Evolutionary conservation across 2,113 vertebrate genomes (phyloP).

Genomic region (Cygnus atratus): DNA sequence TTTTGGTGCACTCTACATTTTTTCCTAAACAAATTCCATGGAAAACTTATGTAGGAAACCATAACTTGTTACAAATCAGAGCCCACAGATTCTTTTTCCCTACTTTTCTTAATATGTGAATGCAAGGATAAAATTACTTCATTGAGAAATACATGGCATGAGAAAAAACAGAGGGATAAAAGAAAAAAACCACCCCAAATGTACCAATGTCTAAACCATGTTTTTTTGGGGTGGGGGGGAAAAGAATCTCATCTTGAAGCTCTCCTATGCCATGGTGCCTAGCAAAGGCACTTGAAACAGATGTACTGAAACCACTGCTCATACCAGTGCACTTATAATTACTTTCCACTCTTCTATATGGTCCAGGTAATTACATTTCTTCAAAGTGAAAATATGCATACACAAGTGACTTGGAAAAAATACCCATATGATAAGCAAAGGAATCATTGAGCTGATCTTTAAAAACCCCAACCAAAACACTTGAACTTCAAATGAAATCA

Average conservation of each 20-base stretch:
- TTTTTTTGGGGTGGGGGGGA: neutral
- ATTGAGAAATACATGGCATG: slow-evolving; percentile 43
- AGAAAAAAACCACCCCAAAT: neutral
- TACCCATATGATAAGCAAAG: neutral
- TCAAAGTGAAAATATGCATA: neutral
- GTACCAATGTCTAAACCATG: neutral
- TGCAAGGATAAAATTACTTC: slow-evolving; percentile 50
- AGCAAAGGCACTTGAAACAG: neutral
- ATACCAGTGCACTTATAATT: neutral
- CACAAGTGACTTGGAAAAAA: neutral
- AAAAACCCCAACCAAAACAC: neutral
- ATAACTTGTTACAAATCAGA: slow-evolving; percentile 68
- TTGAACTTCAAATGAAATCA: neutral
- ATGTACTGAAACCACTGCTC: neutral
- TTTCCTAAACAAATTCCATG: slow-evolving; percentile 75
- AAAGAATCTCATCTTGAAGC: neutral
- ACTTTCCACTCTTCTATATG: neutral
- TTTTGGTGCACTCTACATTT: slow-evolving; percentile 72
- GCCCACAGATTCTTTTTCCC: slow-evolving; percentile 62
- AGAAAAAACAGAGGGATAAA: slow-evolving; percentile 12
- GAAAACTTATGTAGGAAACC: slow-evolving; percentile 75
- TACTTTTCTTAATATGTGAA: slow-evolving; percentile 45
- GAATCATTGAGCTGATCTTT: neutral
- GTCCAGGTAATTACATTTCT: neutral
- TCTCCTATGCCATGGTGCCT: neutral